A percentile compares a stretch with the other conserved stretches of the same genome.
These are phyloP conservation scores for Urophycis tenuis DNA, from an alignment of 2,797 vertebrate genomes.

Conservation along the genomic window DNA sequence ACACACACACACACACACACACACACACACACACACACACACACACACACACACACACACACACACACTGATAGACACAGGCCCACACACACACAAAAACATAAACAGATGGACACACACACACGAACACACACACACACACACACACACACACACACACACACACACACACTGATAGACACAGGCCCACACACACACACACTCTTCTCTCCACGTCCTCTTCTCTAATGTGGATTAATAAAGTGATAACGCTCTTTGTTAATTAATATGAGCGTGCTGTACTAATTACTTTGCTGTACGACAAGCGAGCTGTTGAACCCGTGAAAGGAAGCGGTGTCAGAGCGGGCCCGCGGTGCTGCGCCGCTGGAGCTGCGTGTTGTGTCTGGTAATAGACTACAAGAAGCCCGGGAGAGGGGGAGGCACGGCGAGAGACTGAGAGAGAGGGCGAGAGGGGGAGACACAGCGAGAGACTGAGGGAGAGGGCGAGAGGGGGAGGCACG, in stretches of 20 bases:
- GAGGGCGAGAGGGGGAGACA: constrained; percentile 1
- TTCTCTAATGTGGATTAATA: constrained; percentile 86
- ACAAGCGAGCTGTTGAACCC: constrained; percentile 82
- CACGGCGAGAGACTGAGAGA: constrained; percentile 24
- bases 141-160: not conserved
- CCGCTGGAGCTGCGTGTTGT: not conserved
- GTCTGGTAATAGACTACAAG: constrained; percentile 52
- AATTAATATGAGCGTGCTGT: constrained; percentile 94
- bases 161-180: not conserved
- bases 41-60: no score
- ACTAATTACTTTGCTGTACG: constrained; percentile 90
- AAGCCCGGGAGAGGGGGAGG: constrained; percentile 32
- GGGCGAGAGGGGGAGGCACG: not conserved
- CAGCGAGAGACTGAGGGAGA: constrained; percentile 20
- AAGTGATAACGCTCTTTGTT: constrained; percentile 90
- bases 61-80: no score
- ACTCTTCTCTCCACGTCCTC: constrained; percentile 35
- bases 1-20: no score
- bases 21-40: no score
- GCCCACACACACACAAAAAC: no score
- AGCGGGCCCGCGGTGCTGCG: constrained; percentile 36
- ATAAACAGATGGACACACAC: no score
- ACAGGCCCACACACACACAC: not conserved
- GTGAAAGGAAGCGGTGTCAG: constrained; percentile 57
- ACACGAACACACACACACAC: not conserved